Percentiles rank a stretch among this genome's conserved stretches.
Evolutionary conservation across 1,140 invertebrate genomes (phyloP).

Genomic region (Dolichoris vasculosae): DNA sequence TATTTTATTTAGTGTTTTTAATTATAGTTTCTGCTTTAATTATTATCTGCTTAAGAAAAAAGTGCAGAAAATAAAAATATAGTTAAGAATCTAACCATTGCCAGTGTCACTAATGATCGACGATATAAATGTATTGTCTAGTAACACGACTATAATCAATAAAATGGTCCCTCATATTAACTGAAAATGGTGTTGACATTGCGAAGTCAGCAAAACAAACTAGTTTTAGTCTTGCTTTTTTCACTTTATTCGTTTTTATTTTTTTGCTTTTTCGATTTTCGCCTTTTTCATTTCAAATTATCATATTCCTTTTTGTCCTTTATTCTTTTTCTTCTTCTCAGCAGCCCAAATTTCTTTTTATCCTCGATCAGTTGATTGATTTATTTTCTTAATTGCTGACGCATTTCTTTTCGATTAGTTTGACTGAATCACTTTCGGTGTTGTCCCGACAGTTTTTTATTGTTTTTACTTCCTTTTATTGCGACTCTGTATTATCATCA

Average conservation of each 20-base stretch:
- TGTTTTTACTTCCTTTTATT: not conserved
- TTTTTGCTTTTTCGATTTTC: conserved; percentile 7
- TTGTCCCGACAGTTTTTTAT: not conserved
- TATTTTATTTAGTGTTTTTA: not conserved
- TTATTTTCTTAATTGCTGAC: conserved; percentile 37
- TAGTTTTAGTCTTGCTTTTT: conserved; percentile 33
- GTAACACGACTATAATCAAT: conserved; percentile 14
- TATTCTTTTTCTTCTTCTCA: not conserved
- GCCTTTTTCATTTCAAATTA: not conserved
- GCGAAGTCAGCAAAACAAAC: conserved; percentile 33
- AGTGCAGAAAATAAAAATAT: conserved; percentile 11
- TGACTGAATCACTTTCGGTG: no score
- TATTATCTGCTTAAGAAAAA: not conserved
- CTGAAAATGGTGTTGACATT: conserved; percentile 37
- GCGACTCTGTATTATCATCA: not conserved
- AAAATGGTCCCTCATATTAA: conserved; percentile 20
- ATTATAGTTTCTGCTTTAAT: not conserved
- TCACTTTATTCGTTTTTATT: conserved; percentile 9
- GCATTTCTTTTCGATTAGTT: not conserved
- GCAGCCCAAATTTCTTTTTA: not conserved
- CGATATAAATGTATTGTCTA: not conserved
- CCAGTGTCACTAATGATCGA: conserved; percentile 17
- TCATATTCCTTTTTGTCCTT: not conserved
- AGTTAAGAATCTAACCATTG: conserved; percentile 7
- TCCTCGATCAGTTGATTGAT: not conserved